These are phyloP conservation scores for Digitonthophagus gazella DNA, from an alignment of 2,888 invertebrate genomes.

Conservation along the genomic window DNA sequence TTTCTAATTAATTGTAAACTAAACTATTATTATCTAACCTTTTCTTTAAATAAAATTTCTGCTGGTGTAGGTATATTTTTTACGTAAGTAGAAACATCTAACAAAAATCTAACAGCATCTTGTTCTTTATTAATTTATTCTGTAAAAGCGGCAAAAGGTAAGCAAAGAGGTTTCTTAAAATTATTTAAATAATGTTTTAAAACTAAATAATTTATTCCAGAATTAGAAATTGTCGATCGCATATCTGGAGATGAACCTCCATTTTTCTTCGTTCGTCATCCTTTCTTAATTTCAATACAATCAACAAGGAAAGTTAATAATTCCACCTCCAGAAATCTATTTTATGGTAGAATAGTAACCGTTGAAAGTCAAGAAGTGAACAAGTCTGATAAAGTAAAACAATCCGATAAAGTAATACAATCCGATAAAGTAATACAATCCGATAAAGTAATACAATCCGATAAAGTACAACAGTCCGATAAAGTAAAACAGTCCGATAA, in stretches of 20 bases:
- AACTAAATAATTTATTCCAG: neutral
- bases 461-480: too few species aligned
- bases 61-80: constrained; percentile 1
- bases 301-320: neutral
- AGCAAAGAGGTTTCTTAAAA: neutral
- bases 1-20: too few species aligned
- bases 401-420: too few species aligned
- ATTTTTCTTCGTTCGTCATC: neutral
- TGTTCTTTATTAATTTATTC: too few species aligned
- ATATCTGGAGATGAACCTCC: neutral
- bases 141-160: neutral
- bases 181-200: neutral
- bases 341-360: neutral
- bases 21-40: neutral
- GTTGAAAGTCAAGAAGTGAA: too few species aligned
- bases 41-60: neutral
- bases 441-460: too few species aligned
- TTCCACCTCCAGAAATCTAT: too few species aligned
- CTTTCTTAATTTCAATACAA: neutral
- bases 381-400: too few species aligned
- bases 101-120: constrained; percentile 6
- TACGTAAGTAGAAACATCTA: neutral
- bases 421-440: too few species aligned
- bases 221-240: neutral
- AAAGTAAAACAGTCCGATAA: too few species aligned